A percentile compares a stretch with the other conserved stretches of the same genome.
Conservation (phyloP, 2,797 vertebrate species). For the Coracias cyanogaster region DNA sequence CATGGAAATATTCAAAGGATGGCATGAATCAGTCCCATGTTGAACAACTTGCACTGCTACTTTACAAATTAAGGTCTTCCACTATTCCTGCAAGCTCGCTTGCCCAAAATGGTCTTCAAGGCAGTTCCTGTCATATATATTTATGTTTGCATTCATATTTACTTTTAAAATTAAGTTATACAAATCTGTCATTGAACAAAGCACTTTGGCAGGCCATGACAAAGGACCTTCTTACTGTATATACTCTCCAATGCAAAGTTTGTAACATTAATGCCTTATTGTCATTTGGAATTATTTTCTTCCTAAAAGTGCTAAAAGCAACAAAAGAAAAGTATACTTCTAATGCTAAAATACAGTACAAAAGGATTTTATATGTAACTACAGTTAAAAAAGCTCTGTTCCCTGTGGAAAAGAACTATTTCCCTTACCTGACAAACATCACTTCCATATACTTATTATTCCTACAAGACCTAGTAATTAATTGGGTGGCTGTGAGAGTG, state of each 20-base stretch:
- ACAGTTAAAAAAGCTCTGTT: not conserved
- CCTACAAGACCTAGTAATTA: slow-evolving; percentile 49
- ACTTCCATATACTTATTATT: slow-evolving; percentile 27
- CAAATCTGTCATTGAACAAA: not conserved
- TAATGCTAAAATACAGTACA: not conserved
- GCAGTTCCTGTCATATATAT: not conserved
- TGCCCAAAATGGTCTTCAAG: not conserved
- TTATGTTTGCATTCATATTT: not conserved
- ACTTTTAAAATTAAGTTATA: not conserved
- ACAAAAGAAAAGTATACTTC: not conserved
- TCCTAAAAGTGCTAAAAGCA: not conserved
- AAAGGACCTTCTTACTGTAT: not conserved
- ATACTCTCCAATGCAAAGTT: not conserved
- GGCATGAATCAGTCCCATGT: not conserved
- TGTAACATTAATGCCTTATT: not conserved
- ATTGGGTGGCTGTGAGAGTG: slow-evolving; percentile 4
- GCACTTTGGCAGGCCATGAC: not conserved
- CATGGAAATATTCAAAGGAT: not conserved
- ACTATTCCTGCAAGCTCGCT: not conserved
- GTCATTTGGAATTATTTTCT: not conserved
- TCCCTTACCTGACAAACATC: slow-evolving; percentile 37
- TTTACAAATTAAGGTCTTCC: not conserved
- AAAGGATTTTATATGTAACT: not conserved
- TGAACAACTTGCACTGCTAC: not conserved
- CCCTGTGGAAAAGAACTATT: slow-evolving; percentile 19